Evolutionary conservation across 1,140 invertebrate species (phyloP).

Genomic region (Drosophila pachea): DNA sequence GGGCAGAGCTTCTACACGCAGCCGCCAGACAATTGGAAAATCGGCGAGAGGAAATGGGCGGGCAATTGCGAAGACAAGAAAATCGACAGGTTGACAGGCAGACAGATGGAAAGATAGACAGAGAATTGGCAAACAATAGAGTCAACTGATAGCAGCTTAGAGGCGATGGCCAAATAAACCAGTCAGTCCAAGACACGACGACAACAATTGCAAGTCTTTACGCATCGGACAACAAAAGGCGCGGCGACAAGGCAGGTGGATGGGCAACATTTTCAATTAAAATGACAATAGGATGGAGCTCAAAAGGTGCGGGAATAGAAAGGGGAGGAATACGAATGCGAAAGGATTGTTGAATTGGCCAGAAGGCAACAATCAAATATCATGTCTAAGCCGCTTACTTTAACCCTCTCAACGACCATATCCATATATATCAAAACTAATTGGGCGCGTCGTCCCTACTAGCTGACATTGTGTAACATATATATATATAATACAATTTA

Average conservation of each 20-base stretch:
- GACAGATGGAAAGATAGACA: not conserved
- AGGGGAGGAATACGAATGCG: not conserved
- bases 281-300: conserved; percentile 52
- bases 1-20: conserved; percentile 8
- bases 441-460: conserved; percentile 43
- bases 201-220: conserved; percentile 34
- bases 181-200: conserved; percentile 25
- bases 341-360: conserved; percentile 25
- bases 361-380: conserved; percentile 44
- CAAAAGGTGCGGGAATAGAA: not conserved
- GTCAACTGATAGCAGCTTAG: conserved; percentile 15
- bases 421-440: conserved; percentile 54
- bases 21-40: conserved; percentile 3
- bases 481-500: conserved; percentile 53
- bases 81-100: not conserved
- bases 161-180: conserved; percentile 33
- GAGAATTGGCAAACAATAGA: conserved; percentile 24
- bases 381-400: conserved; percentile 32
- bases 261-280: conserved; percentile 62
- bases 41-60: conserved; percentile 9
- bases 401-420: conserved; percentile 23
- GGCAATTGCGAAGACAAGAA: conserved; percentile 12
- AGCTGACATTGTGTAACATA: conserved; percentile 6
- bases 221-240: conserved; percentile 14
- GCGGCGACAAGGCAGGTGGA: conserved; percentile 11